Conservation (phyloP, 2,113 vertebrate species). For the Neogale vison region DNA sequence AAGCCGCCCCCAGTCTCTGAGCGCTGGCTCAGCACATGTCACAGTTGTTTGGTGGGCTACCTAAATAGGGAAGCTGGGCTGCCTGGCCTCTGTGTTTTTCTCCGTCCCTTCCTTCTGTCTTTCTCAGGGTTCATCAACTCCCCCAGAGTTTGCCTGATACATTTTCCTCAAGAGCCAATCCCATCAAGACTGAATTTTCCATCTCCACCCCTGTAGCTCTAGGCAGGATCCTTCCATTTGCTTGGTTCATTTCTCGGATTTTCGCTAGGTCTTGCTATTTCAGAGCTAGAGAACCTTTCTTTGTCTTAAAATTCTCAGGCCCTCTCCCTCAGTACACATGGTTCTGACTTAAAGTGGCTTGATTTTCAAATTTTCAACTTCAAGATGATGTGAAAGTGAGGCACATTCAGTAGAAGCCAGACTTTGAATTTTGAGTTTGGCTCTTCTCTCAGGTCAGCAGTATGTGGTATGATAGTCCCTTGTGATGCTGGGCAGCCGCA, state of each 20-base stretch:
- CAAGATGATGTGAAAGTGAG: not conserved
- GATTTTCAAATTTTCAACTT: not conserved
- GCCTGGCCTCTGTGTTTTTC: not conserved
- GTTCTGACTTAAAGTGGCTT: not conserved
- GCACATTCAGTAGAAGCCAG: not conserved
- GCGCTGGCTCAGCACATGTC: constrained; percentile 50
- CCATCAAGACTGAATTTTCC: not conserved
- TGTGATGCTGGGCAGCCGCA: not conserved
- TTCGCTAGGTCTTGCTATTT: not conserved
- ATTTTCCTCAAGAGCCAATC: not conserved
- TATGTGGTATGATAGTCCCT: not conserved
- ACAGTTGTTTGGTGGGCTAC: not conserved
- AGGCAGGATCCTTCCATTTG: not conserved
- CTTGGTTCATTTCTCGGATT: not conserved
- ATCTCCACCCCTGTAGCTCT: not conserved
- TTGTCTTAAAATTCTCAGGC: not conserved
- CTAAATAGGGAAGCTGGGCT: not conserved
- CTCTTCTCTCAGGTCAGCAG: not conserved
- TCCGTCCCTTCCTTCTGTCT: not conserved
- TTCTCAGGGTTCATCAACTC: not conserved
- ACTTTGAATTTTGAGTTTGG: not conserved
- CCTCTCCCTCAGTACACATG: not conserved
- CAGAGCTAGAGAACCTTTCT: not conserved
- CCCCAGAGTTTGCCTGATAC: not conserved
- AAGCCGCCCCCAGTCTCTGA: not conserved